Evolutionary conservation across 1,140 invertebrate species (phyloP).

Genomic region (Portunus trituberculatus): DNA sequence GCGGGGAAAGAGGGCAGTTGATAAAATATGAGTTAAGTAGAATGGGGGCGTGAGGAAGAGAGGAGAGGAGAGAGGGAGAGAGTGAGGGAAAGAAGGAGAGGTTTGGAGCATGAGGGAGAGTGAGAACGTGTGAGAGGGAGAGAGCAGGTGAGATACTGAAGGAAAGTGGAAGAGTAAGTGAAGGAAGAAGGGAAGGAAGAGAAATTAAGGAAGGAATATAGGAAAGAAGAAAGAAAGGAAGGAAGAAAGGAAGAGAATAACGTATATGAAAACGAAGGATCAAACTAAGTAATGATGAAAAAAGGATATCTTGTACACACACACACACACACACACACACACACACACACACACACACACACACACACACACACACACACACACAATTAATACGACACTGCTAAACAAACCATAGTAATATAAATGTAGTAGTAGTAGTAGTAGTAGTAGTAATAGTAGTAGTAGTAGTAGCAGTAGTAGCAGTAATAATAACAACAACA

Average conservation of each 20-base stretch:
- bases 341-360: constrained; percentile 50
- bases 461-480: too few relatives aligned
- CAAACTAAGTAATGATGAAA: background rate
- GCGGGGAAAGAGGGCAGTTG: too few relatives aligned
- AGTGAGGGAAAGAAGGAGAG: background rate
- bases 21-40: too few relatives aligned
- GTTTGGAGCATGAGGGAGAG: background rate
- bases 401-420: too few relatives aligned
- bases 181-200: constrained; percentile 21
- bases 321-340: constrained; percentile 39
- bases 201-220: background rate
- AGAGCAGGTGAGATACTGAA: background rate
- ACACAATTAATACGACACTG: background rate
- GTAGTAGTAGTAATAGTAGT: too few relatives aligned
- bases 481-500: too few relatives aligned
- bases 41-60: background rate
- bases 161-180: background rate
- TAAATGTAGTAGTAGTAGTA: too few relatives aligned
- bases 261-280: background rate
- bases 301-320: background rate
- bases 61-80: background rate
- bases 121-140: background rate
- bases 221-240: background rate
- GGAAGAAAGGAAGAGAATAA: background rate
- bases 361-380: constrained; percentile 56